These are phyloP conservation scores for Macrocentrus cingulum DNA, from an alignment of 1,140 invertebrate species.

Conservation along the genomic window DNA sequence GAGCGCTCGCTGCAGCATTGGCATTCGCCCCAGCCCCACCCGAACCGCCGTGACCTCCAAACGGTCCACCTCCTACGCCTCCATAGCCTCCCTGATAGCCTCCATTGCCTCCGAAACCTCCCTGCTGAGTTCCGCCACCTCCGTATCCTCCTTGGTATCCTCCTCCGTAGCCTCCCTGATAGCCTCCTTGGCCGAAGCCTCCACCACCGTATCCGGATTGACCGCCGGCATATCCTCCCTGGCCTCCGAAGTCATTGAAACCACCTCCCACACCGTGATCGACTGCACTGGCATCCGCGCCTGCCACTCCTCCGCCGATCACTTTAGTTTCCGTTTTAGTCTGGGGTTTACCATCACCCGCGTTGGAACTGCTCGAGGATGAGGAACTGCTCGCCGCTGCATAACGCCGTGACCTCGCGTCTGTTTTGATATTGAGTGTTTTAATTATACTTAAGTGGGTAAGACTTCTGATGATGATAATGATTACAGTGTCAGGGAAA, in stretches of 20 bases:
- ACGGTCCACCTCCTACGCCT: not conserved
- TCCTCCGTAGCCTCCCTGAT: not conserved
- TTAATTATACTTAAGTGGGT: no score
- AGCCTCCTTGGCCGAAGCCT: not conserved
- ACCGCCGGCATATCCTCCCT: slow-evolving; percentile 2
- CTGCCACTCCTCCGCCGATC: slow-evolving; percentile 4
- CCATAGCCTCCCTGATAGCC: not conserved
- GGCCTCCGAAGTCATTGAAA: not conserved
- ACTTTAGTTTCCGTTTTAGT: slow-evolving; percentile 22
- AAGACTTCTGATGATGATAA: not conserved
- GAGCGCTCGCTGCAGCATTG: not conserved
- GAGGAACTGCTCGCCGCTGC: not conserved
- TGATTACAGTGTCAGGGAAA: no score
- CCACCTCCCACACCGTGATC: not conserved
- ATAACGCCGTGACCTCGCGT: no score
- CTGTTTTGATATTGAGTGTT: no score
- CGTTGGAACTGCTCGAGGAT: slow-evolving; percentile 19
- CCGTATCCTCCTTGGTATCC: not conserved
- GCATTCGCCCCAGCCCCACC: not conserved
- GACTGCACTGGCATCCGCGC: slow-evolving; percentile 3
- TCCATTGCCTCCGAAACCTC: not conserved
- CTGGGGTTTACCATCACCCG: slow-evolving; percentile 5
- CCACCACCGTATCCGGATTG: not conserved
- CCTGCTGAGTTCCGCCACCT: not conserved
- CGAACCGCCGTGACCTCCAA: not conserved